Base-by-base conservation (phyloP, 2,113 vertebrate species). In the Rhabdomys dilectus region DNA sequence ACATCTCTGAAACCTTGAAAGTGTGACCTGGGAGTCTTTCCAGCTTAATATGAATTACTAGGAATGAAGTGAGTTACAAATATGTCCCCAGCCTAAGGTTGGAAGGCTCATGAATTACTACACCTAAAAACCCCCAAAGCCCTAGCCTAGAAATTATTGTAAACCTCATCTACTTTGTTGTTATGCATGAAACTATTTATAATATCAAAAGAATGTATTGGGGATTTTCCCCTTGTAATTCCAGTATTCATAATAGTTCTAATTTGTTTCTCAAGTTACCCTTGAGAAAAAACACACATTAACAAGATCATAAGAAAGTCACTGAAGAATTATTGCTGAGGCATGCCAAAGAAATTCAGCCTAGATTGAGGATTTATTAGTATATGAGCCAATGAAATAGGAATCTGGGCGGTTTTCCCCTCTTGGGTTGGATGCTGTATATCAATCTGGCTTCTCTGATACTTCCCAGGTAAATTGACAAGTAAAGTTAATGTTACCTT, bases 281-380 rank as follows among this genome's bases (percentile, higher is more conserved):
- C 95, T 93, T 97, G 91, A 98, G 86, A 96, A 98, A 93, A 89
- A 98, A 97, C 96, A 95, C 82, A 93, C 95, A 98, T 97, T 97
- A 97, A 98, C 96, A 95, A 93, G 80, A 97, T 96, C 94, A 93
- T 98, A 98, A 98, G 97, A 97, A 98, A 98, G 91, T 96, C 96
- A 96, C 96, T 95, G 75, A 97, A 97, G 98, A 95, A 98, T 97
- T 86, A 97, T 98, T 98, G 94, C 97, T 92, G 85, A 96, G 93
- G 62, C 98, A 98, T 97, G 97, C 97, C 96, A 98, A 98, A 98
- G 95, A 97, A 95, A 62, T 98, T 93, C 91, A 77, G 73, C 93
- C 91, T 94, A 88, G 86, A 97, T 60, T 97, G 95, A 98, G 87
- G 84, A 98, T 98, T 98, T 98, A 98, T 98, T 97, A 96, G 97